Conservation (phyloP, 2,888 invertebrate genomes). For the Charanyca ferruginea region DNA sequence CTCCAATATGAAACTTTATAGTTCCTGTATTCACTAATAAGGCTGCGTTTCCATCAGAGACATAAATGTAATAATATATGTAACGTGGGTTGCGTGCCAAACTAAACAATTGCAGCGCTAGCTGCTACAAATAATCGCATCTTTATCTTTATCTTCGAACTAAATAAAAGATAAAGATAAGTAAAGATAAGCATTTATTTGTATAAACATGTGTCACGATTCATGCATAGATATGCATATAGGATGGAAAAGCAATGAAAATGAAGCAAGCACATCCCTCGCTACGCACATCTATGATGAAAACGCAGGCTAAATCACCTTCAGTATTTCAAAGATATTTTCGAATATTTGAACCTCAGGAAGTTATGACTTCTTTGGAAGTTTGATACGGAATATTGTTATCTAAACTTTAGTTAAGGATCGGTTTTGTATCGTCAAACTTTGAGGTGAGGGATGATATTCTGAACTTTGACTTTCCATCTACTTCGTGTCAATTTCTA, state of each 20-base stretch:
- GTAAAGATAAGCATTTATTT: no score
- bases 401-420: slow-evolving; percentile 29
- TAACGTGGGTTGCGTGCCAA: no score
- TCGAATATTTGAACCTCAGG: slow-evolving; percentile 1
- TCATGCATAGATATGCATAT: no score
- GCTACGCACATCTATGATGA: background rate
- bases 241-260: no score
- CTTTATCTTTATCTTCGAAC: no score
- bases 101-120: background rate
- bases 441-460: slow-evolving; percentile 36
- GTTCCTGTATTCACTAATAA: background rate
- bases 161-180: no score
- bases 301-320: slow-evolving; percentile 7
- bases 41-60: background rate
- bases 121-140: no score
- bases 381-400: slow-evolving; percentile 35
- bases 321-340: slow-evolving; percentile 8
- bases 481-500: slow-evolving; percentile 26
- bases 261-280: background rate
- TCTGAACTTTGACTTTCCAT: slow-evolving; percentile 29
- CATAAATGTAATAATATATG: background rate
- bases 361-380: slow-evolving; percentile 29
- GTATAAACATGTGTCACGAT: no score
- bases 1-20: no score
- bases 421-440: slow-evolving; percentile 30